phyloP scores from a whole-genome alignment of 2,113 vertebrate genomes.

The Cyprinodon tularosa region DNA sequence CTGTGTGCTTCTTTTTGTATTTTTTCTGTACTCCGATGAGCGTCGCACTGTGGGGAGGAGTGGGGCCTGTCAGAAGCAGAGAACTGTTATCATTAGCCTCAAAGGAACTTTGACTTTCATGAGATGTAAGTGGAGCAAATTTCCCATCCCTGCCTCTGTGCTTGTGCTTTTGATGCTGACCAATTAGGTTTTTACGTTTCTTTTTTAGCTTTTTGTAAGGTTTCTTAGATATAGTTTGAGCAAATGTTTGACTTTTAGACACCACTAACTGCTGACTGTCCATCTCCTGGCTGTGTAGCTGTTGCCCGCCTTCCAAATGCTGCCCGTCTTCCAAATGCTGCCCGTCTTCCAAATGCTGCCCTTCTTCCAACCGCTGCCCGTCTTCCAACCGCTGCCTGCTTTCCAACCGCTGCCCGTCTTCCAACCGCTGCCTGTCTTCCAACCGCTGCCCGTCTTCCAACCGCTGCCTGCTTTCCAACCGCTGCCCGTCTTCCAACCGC shows the following conservation, averaged over 20 bases:
- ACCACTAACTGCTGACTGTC: conserved; percentile 63
- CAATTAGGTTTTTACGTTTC: conserved; percentile 74
- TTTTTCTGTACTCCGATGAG: conserved; percentile 77
- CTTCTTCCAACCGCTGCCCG: not conserved
- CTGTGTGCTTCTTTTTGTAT: conserved; percentile 63
- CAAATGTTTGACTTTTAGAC: conserved; percentile 55
- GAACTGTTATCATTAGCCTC: conserved; percentile 32
- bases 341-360: not conserved
- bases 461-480: too few relatives aligned
- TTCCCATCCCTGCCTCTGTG: conserved; percentile 65
- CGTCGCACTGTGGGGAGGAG: conserved; percentile 46
- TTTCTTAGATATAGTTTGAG: conserved; percentile 35
- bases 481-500: too few relatives aligned
- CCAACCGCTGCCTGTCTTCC: too few relatives aligned
- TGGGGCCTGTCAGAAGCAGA: conserved; percentile 12
- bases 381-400: not conserved
- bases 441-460: too few relatives aligned
- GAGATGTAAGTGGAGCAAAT: conserved; percentile 52
- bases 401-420: too few relatives aligned
- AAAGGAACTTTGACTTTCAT: conserved; percentile 25
- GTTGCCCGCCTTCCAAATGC: not conserved
- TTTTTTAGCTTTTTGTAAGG: conserved; percentile 71
- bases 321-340: not conserved
- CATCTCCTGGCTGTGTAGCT: not conserved
- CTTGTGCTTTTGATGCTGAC: conserved; percentile 76